Percentiles rank a stretch among this genome's conserved stretches.
Evolutionary conservation across 2,797 vertebrate species (phyloP).

Genomic region (Caiman crocodilus): DNA sequence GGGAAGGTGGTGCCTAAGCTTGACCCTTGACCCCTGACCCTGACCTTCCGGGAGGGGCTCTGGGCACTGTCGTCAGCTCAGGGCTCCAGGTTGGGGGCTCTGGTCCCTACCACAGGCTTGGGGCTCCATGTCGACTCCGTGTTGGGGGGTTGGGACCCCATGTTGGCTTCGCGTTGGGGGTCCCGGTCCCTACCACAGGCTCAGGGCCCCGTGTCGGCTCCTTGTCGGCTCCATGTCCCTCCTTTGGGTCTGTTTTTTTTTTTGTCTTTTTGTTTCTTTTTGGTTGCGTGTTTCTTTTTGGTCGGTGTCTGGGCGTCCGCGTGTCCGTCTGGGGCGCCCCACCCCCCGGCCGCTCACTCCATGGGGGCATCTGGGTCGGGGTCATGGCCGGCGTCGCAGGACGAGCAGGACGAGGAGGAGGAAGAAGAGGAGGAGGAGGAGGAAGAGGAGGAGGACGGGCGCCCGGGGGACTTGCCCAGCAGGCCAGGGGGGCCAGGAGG

Average conservation of each 20-base stretch:
- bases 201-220: too few species aligned
- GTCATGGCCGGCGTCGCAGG: constrained; percentile 47
- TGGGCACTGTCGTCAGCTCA: too few species aligned
- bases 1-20: too few species aligned
- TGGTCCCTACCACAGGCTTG: too few species aligned
- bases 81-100: too few species aligned
- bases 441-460: constrained; percentile 86
- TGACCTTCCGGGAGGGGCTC: too few species aligned
- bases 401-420: constrained; percentile 85
- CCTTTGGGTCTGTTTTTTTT: constrained; percentile 79
- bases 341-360: constrained; percentile 79
- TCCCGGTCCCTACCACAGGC: too few species aligned
- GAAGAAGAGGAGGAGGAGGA: constrained; percentile 82
- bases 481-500: constrained; percentile 80
- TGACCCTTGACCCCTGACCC: too few species aligned
- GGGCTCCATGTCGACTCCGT: background rate
- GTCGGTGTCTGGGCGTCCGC: too few species aligned
- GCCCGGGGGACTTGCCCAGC: constrained; percentile 81
- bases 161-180: too few species aligned
- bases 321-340: background rate
- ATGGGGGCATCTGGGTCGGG: constrained; percentile 84
- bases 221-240: constrained; percentile 77
- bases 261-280: constrained; percentile 76
- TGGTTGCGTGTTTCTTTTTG: background rate
- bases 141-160: too few species aligned